Evolutionary conservation across 2,113 vertebrate species (phyloP).

Genomic region (Pedetes capensis): DNA sequence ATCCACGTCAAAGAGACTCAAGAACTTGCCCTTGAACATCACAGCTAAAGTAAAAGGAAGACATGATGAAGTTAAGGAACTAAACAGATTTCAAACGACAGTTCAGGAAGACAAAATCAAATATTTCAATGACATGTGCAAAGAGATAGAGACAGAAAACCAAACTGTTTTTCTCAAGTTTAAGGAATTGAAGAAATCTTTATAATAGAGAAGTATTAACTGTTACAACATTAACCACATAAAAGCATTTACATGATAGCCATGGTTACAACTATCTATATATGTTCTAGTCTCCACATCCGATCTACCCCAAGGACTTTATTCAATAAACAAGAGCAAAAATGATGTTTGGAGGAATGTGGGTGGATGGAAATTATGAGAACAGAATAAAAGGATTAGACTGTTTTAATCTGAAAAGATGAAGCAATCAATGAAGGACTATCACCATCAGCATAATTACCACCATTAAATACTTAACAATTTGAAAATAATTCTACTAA

Average conservation of each 20-base stretch:
- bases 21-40: too few relatives aligned
- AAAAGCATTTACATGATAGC: background rate
- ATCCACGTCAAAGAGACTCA: too few relatives aligned
- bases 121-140: too few relatives aligned
- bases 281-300: background rate
- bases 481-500: background rate
- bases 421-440: background rate
- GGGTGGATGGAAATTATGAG: background rate
- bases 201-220: background rate
- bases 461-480: background rate
- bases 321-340: background rate
- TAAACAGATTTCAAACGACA: too few relatives aligned
- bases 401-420: conserved; percentile 8
- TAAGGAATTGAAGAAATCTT: too few relatives aligned
- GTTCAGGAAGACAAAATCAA: too few relatives aligned
- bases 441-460: background rate
- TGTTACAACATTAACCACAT: conserved; percentile 14
- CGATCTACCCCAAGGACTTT: background rate
- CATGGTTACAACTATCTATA: background rate
- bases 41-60: too few relatives aligned
- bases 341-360: background rate
- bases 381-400: conserved; percentile 13
- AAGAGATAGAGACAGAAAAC: too few relatives aligned
- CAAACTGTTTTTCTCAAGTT: too few relatives aligned
- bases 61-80: too few relatives aligned